phyloP scores from a whole-genome alignment of 2,888 invertebrate species.

The Parthenolecanium corni region DNA sequence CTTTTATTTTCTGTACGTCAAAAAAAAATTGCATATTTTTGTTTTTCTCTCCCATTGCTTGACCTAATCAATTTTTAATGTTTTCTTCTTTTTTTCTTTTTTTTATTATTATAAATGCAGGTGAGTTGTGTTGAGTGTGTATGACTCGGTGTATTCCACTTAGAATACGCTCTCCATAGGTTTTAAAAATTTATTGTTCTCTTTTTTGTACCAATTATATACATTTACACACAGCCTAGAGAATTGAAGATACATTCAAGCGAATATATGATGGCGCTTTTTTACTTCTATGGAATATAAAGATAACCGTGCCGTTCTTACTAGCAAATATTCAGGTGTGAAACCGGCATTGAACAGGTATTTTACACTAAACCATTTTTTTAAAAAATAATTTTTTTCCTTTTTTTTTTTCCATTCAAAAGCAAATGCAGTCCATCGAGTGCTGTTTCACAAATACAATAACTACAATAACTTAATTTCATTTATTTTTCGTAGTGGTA shows the following conservation, averaged over 20 bases:
- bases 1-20: too few species aligned
- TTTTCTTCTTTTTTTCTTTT: too few species aligned
- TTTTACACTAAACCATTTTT: slow-evolving; percentile 19
- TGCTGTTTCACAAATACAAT: too few species aligned
- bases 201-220: slow-evolving; percentile 1
- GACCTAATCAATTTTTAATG: too few species aligned
- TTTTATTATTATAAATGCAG: slow-evolving; percentile 1
- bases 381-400: slow-evolving; percentile 15
- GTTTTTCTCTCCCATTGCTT: too few species aligned
- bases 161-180: too few species aligned
- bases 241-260: slow-evolving; percentile 19
- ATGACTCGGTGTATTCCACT: slow-evolving; percentile 9
- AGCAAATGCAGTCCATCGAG: too few species aligned
- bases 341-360: slow-evolving; percentile 20
- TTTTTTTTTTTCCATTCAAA: too few species aligned
- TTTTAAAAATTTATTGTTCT: slow-evolving; percentile 1
- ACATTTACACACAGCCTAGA: slow-evolving; percentile 9
- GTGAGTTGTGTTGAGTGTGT: slow-evolving; percentile 8
- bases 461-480: too few species aligned
- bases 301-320: slow-evolving; percentile 18
- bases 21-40: too few species aligned
- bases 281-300: slow-evolving; percentile 23
- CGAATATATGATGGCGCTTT: slow-evolving; percentile 19
- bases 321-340: slow-evolving; percentile 18
- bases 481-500: too few species aligned